phyloP scores from a whole-genome alignment of 2,797 vertebrate genomes.

The Cetoscarus ocellatus region DNA sequence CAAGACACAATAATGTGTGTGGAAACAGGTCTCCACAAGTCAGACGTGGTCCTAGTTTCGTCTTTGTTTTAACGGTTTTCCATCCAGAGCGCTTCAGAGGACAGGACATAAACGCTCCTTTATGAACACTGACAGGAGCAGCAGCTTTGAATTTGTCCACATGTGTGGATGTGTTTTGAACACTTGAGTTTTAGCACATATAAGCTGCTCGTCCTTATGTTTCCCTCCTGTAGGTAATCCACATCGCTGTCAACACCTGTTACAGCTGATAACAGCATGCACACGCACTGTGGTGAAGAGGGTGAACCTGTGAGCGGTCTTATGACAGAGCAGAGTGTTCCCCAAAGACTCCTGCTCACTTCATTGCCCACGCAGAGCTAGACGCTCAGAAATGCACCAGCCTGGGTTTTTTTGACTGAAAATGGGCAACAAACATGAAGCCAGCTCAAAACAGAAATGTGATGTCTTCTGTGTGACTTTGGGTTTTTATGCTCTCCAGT shows the following conservation, averaged over 20 bases:
- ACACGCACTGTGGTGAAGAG: conserved; percentile 8
- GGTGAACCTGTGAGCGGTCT: conserved; percentile 18
- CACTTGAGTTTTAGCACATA: conserved; percentile 3
- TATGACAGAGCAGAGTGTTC: conserved; percentile 30
- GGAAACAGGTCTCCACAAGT: too few species aligned
- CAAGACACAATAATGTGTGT: too few species aligned
- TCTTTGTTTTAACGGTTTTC: too few species aligned
- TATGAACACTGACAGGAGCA: neutral
- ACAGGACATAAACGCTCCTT: neutral
- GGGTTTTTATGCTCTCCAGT: conserved; percentile 18
- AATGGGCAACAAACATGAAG: conserved; percentile 2
- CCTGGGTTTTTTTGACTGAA: conserved; percentile 4
- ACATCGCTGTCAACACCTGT: conserved; percentile 35
- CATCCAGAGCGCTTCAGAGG: too few species aligned
- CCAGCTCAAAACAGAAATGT: neutral
- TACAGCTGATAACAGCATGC: conserved; percentile 20
- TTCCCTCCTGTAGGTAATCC: conserved; percentile 16
- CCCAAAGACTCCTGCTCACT: conserved; percentile 29
- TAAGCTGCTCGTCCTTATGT: neutral
- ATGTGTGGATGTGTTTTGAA: neutral
- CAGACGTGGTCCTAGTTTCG: too few species aligned
- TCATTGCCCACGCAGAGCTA: conserved; percentile 17
- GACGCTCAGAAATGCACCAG: conserved; percentile 17
- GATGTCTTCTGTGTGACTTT: conserved; percentile 16
- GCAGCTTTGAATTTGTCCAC: neutral